A percentile compares a stretch with the other conserved stretches of the same genome.
Conservation (phyloP, 2,888 invertebrate species). For the Thecocarcelia acutangulata region DNA sequence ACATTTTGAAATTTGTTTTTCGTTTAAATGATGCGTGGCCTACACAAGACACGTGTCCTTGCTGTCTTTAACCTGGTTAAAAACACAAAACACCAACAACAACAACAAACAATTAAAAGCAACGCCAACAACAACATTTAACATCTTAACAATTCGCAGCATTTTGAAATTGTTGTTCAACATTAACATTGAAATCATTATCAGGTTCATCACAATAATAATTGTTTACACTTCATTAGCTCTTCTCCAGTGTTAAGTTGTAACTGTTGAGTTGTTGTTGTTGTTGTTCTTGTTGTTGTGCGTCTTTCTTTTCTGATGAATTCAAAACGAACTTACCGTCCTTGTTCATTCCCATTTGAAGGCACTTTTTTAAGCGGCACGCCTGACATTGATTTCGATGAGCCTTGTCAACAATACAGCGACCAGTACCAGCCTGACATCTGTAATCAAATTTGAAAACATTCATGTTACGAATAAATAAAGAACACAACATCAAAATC, state of each 20-base stretch:
- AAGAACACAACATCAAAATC: conserved; percentile 55
- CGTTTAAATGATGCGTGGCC: conserved; percentile 51
- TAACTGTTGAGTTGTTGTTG: conserved; percentile 6
- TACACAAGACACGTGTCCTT: conserved; percentile 63
- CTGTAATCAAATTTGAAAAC: conserved; percentile 82
- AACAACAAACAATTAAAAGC: conserved; percentile 58
- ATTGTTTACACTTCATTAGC: conserved; percentile 75
- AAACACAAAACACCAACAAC: neutral
- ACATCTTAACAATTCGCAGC: conserved; percentile 6
- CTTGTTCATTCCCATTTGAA: conserved; percentile 99
- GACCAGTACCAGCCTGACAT: conserved; percentile 99
- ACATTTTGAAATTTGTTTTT: conserved; percentile 34
- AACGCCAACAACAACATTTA: conserved; percentile 14
- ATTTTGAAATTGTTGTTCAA: conserved; percentile 6
- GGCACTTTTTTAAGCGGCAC: conserved; percentile 98
- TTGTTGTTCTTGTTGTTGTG: too few species aligned
- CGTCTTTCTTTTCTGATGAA: conserved; percentile 34
- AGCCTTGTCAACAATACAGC: conserved; percentile 98
- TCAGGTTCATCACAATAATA: conserved; percentile 52
- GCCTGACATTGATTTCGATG: conserved; percentile 99
- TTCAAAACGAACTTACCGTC: conserved; percentile 89
- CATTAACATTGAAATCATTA: conserved; percentile 59
- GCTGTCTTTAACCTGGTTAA: conserved; percentile 62
- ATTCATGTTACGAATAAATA: conserved; percentile 10
- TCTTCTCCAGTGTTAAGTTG: conserved; percentile 58